Conservation (phyloP, 2,888 invertebrate species). For the Heliconius erato region DNA sequence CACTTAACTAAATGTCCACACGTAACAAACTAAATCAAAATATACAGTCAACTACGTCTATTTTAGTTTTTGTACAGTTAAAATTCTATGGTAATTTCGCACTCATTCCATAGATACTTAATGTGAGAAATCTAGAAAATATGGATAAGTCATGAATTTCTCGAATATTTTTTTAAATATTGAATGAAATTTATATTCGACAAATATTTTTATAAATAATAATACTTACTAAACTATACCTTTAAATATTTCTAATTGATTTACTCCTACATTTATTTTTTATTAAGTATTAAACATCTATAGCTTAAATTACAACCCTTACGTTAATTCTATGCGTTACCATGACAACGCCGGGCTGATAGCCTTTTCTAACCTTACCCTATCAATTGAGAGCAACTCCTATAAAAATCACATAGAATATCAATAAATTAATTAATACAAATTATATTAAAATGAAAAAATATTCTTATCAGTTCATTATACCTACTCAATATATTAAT, state of each 20-base stretch:
- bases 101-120: not conserved
- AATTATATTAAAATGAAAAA: not conserved
- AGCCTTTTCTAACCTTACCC: constrained; percentile 12
- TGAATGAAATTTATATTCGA: not conserved
- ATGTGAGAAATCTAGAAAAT: not conserved
- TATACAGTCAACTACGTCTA: constrained; percentile 35
- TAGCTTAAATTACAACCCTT: not conserved
- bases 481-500: not conserved
- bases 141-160: not conserved
- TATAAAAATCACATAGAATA: not conserved
- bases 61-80: constrained; percentile 21
- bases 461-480: not conserved
- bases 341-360: constrained; percentile 19
- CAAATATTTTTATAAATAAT: not conserved
- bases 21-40: not conserved
- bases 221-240: not conserved
- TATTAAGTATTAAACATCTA: not conserved
- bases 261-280: not conserved
- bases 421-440: not conserved
- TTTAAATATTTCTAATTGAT: not conserved
- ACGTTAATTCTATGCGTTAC: constrained; percentile 9
- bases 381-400: not conserved
- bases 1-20: constrained; percentile 26
- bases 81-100: not conserved
- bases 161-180: not conserved